Percentiles rank a stretch among this genome's conserved stretches.
These are phyloP conservation scores for Pantherophis alleghaniensis DNA, from an alignment of 2,797 vertebrate genomes.

Conservation along the genomic window DNA sequence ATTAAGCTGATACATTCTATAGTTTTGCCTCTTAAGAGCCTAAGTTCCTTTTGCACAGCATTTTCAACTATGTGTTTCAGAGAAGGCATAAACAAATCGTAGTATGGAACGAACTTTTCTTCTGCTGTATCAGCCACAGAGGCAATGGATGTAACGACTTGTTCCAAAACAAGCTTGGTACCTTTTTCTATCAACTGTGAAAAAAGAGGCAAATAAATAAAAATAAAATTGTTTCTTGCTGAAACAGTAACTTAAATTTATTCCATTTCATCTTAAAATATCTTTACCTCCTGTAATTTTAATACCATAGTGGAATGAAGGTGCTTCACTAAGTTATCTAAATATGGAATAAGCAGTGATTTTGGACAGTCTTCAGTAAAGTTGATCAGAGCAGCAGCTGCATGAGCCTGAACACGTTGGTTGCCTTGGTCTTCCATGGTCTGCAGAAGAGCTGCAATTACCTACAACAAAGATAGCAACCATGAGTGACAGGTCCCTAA, in stretches of 20 bases:
- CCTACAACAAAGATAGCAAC: slow-evolving; percentile 69
- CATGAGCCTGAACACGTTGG: slow-evolving; percentile 95
- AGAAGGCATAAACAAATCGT: slow-evolving; percentile 96
- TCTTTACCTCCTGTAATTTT: slow-evolving; percentile 88
- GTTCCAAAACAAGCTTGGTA: slow-evolving; percentile 96
- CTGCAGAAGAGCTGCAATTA: slow-evolving; percentile 91
- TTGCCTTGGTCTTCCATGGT: slow-evolving; percentile 98
- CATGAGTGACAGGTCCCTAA: slow-evolving; percentile 26
- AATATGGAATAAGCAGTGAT: slow-evolving; percentile 88
- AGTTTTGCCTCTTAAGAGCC: slow-evolving; percentile 94
- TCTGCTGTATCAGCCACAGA: slow-evolving; percentile 98
- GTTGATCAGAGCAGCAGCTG: slow-evolving; percentile 95
- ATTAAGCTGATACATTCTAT: slow-evolving; percentile 99
- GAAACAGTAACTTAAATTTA: background rate
- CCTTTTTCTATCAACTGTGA: slow-evolving; percentile 94
- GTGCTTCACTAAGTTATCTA: slow-evolving; percentile 93
- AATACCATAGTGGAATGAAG: slow-evolving; percentile 96
- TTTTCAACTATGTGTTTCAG: slow-evolving; percentile 98
- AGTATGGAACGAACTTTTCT: slow-evolving; percentile 98
- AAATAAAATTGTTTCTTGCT: background rate
- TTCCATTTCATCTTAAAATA: background rate
- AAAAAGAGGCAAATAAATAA: slow-evolving; percentile 10
- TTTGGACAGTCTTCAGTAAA: slow-evolving; percentile 99
- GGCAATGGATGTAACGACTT: slow-evolving; percentile 98
- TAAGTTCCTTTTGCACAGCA: slow-evolving; percentile 93